phyloP scores from a whole-genome alignment of 2,888 invertebrate species.

The Mystacides longicornis region DNA sequence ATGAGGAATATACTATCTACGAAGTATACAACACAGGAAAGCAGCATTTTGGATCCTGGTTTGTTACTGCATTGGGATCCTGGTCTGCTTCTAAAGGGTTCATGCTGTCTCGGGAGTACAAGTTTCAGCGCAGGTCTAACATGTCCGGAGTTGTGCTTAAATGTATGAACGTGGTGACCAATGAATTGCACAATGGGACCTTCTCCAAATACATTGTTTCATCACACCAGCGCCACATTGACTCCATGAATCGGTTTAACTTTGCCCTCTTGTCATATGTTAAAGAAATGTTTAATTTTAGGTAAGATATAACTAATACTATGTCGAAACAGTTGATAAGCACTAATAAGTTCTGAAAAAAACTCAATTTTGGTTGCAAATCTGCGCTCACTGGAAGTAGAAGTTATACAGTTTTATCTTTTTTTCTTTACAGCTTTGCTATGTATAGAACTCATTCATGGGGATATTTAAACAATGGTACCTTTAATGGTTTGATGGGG shows the following conservation, averaged over 20 bases:
- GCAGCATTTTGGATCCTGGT: constrained; percentile 44
- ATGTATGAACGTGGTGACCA: constrained; percentile 47
- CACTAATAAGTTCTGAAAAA: neutral
- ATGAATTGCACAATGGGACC: constrained; percentile 35
- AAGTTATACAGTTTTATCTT: neutral
- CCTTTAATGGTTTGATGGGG: constrained; percentile 58
- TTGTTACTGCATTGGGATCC: constrained; percentile 42
- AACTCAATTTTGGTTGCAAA: neutral
- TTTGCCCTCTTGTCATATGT: constrained; percentile 52
- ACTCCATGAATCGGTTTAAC: constrained; percentile 58
- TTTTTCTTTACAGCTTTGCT: constrained; percentile 33
- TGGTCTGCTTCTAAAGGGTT: constrained; percentile 36
- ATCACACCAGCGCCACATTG: constrained; percentile 46
- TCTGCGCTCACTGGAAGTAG: neutral
- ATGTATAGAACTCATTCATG: constrained; percentile 49
- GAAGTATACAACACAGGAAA: constrained; percentile 52
- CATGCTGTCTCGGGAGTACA: constrained; percentile 28
- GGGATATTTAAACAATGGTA: constrained; percentile 56
- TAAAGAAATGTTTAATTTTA: constrained; percentile 58
- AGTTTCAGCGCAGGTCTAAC: constrained; percentile 40
- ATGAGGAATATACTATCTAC: constrained; percentile 33
- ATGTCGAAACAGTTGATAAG: neutral
- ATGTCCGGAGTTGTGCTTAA: constrained; percentile 50
- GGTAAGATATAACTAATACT: constrained; percentile 38
- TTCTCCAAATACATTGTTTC: constrained; percentile 47